Base-by-base conservation (phyloP, 2,113 vertebrate genomes). In the Phyllostomus hastatus region DNA sequence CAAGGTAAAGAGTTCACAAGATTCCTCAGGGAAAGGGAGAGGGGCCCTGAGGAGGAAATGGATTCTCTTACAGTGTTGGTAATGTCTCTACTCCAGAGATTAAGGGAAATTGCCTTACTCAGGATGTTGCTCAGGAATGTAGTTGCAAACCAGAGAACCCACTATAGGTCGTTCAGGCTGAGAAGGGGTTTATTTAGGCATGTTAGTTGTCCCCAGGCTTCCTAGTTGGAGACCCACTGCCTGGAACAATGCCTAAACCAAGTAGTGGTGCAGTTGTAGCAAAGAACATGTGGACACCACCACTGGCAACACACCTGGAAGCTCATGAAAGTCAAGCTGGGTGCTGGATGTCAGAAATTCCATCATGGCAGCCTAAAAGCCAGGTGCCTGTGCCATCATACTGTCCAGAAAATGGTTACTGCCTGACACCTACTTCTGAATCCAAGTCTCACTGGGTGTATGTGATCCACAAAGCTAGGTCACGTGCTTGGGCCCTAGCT, bases 381-480 rank as follows among this genome's bases (percentile, higher is more conserved):
- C 76, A 75, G 54, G 57, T 64, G n/a, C n/a, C 12, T 72, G 76
- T 91, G 59, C 67, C 33, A 43, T 20, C 54, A 79, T 73, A 84
- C 46, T 88, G 33, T 35, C 46, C 67, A 94, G 73, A 82, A 79
- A 91, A 59, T 91, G 69, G 43, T 89, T 95, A 83, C 57, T 84
- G 31, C 38, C 46, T 81, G 70, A 54, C 11, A 19, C 24, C 64
- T 87, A 82, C 67, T 88, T 97, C 48, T 95, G 52, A 91, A 95
- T 90, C 72, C 78, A 85, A 76, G 35, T 90, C 66, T 88, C 10
- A 15, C 81, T 78, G 48, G 11, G n/a, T 67, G 64, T 66, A 16
- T 88, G 28, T 88, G 12, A 54, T 33, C 22, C 35, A 54, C 67
- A 79, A 78, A 86, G n/a, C 35, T 81, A 79, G 46, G 59, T 93